Base-by-base conservation (phyloP, 2,888 invertebrate species). In the Volucella bombylans region DNA sequence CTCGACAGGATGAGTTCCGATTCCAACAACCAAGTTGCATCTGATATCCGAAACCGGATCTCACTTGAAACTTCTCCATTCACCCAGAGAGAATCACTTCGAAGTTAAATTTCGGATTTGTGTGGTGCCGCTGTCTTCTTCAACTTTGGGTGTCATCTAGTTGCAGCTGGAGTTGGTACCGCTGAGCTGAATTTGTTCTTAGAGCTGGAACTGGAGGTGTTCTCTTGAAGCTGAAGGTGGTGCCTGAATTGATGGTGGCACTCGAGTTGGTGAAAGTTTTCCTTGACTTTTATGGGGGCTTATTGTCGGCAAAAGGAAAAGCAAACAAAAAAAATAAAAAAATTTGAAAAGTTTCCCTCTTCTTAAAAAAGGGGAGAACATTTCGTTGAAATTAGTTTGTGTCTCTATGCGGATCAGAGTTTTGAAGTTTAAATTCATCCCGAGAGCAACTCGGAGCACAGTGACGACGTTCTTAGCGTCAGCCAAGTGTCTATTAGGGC, bases 371-470 rank as follows among this genome's bases (percentile, higher is more conserved):
- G n/a, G 12, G 12, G 15, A 50, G 59, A 64, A 71, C 31, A 31
- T 31, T 78, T 78, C 59, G 59, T 67, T 79, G 18, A 67, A 79
- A 72, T 79, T 65, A 79, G 79, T 79, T 72, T 72, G 65, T 65
- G 45, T 65, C 72, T 61, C 59, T 72, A 57, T 55, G 54, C 45
- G 59, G 65, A 79, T 79, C 59, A 72, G 43, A 79, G 79, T 79
- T 78, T 57, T 31, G 31, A 72, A 72, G 72, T 79, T 72, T 47
- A 71, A 64, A 71, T 65, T 64, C 57, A 41, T 52, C 59, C 65
- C 65, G 54, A 6, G 59, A 45, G n/a, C 12, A 15, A 18, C 65
- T 23, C 12, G 43, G 50, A 65, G 47, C 38, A 59, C 38, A 50
- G 52, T 65, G 38, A 15, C 38, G 18, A 15, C 38, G 38, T 41